A percentile compares a stretch with the other conserved stretches of the same genome.
Evolutionary conservation across 2,113 vertebrate genomes (phyloP).

Genomic region (Cricetomys ansorgei): DNA sequence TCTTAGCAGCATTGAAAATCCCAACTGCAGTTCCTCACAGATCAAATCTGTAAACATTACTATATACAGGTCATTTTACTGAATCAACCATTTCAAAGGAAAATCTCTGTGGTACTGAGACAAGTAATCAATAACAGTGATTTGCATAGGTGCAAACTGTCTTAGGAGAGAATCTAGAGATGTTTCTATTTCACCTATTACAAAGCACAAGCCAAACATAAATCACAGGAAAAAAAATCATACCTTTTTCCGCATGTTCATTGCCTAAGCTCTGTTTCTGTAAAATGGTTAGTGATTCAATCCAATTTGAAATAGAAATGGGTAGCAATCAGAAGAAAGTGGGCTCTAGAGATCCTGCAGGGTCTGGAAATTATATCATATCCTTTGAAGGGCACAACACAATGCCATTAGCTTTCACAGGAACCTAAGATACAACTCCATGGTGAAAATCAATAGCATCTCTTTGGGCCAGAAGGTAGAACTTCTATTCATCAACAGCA

Average conservation of each 20-base stretch:
- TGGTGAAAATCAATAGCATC: background rate
- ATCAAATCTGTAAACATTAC: slow-evolving; percentile 12
- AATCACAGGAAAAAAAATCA: background rate
- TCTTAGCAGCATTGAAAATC: slow-evolving; percentile 4
- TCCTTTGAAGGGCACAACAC: background rate
- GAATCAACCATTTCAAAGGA: slow-evolving; percentile 9
- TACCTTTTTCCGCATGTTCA: background rate
- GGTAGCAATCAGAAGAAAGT: background rate
- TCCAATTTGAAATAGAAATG: background rate
- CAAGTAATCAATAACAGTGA: slow-evolving; percentile 39
- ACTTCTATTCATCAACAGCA: background rate
- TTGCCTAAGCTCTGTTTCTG: background rate
- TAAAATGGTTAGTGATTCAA: background rate
- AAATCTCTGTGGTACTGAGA: background rate
- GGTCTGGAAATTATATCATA: background rate
- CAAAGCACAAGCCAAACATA: background rate
- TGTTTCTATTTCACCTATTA: background rate
- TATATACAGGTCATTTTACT: background rate
- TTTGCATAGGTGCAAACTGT: slow-evolving; percentile 16
- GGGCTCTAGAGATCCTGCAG: background rate
- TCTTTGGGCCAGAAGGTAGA: background rate
- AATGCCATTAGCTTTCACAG: background rate
- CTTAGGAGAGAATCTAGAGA: background rate
- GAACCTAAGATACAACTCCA: background rate
- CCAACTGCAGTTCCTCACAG: slow-evolving; percentile 4